phyloP scores from a whole-genome alignment of 2,888 invertebrate genomes.

The Philaethria dido region DNA sequence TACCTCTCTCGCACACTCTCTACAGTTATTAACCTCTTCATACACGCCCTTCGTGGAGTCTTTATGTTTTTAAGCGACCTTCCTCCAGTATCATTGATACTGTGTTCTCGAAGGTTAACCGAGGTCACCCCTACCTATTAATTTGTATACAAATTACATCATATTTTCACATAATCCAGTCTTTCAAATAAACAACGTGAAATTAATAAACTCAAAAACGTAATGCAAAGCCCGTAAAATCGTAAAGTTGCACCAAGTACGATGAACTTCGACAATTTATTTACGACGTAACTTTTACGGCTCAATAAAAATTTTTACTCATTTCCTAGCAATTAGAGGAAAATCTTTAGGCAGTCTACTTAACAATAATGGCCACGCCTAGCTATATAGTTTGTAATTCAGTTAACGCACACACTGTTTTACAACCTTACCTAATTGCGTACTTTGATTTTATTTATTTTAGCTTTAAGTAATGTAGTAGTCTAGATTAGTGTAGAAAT shows the following conservation, averaged over 20 bases:
- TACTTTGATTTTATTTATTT: constrained; percentile 15
- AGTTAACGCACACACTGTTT: constrained; percentile 24
- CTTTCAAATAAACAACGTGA: neutral
- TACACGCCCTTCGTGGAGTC: too few species aligned
- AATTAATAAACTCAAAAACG: constrained; percentile 46
- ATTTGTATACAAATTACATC: neutral
- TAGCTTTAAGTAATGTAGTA: neutral
- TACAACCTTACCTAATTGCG: constrained; percentile 20
- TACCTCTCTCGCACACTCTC: too few species aligned
- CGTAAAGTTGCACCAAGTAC: constrained; percentile 62
- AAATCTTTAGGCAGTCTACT: constrained; percentile 43
- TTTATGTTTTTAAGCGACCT: too few species aligned
- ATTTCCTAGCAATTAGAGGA: constrained; percentile 68
- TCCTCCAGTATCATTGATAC: too few species aligned
- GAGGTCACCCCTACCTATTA: too few species aligned
- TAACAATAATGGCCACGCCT: constrained; percentile 30
- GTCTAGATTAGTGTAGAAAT: neutral
- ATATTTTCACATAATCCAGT: constrained; percentile 1
- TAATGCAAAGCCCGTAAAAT: constrained; percentile 55
- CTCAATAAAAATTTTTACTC: constrained; percentile 72
- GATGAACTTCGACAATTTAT: constrained; percentile 70
- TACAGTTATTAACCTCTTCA: too few species aligned
- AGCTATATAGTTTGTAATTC: constrained; percentile 36
- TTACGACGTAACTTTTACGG: constrained; percentile 68
- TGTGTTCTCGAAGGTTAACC: too few species aligned